Evolutionary conservation across 2,888 invertebrate species (phyloP), one percentile per base, ranked within the genome.

Genomic region (Philereme transversata): DNA sequence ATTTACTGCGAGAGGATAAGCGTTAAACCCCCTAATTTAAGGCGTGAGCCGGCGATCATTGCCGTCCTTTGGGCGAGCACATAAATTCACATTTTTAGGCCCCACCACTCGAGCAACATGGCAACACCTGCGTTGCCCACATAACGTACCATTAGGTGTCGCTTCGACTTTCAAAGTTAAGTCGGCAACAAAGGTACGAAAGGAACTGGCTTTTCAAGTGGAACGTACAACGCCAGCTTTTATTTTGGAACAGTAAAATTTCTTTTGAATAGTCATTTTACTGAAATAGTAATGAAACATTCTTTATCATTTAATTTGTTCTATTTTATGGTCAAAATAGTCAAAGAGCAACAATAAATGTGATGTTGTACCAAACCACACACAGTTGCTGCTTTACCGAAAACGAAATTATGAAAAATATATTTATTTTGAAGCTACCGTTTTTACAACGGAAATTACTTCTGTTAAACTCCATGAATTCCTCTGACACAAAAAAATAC

Each of bases 51-150:
- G 77, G 79, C 87, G 88, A 90, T 90, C 89, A 90, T 90, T 86
- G 88, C 86, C 82, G 86, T 81, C 84, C 84, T 81, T 74, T 76
- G 82, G 86, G 81, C 73, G 83, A 76, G 76, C 76, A 84, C 84
- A 89, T 90, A 90, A 90, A 90, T 90, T 87, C 88, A 84, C 88
- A 88, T 89, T 89, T 90, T 90, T 87, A 88, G 88, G 84, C 79
- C 81, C 79, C 85, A 79, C 77, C 77, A 81, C 79, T 77, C 68
- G 73, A 76, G 75, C 64, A 65, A 70, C 68, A 67, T 56, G 67
- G 73, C 76, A 79, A 80, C 88, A 88, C 88, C 88, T 87, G 88
- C 72, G 83, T 69, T 79, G 69, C 74, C 82, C 83, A 79, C 83
- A 81, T 83, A 84, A 85, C 76, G 72, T 78, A 79, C 79, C 81